phyloP scores from a whole-genome alignment of 2,888 invertebrate species.

The Meteorus colon region DNA sequence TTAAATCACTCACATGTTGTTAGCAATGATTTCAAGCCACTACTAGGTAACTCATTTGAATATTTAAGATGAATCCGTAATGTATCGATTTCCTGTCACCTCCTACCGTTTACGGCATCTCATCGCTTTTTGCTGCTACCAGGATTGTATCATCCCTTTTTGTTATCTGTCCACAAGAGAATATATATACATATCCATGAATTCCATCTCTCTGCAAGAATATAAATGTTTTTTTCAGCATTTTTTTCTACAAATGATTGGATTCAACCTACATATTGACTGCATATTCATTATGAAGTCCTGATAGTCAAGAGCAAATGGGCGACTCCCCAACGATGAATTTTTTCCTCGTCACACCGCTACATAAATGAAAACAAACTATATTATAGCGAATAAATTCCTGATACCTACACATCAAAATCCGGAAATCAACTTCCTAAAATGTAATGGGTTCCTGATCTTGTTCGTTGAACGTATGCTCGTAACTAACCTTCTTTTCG shows the following conservation, averaged over 20 bases:
- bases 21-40: no score
- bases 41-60: not conserved
- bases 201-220: not conserved
- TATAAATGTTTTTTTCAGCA: not conserved
- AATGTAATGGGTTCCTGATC: constrained; percentile 53
- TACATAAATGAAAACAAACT: constrained; percentile 18
- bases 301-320: constrained; percentile 64
- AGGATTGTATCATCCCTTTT: constrained; percentile 58
- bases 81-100: constrained; percentile 71
- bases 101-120: constrained; percentile 72
- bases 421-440: constrained; percentile 53
- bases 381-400: constrained; percentile 47
- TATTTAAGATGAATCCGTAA: not conserved
- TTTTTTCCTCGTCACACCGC: constrained; percentile 41
- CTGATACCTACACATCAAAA: constrained; percentile 46
- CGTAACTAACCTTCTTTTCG: constrained; percentile 33
- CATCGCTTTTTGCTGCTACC: constrained; percentile 69
- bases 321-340: constrained; percentile 66
- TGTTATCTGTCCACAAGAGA: not conserved
- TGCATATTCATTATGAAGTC: constrained; percentile 49
- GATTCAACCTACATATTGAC: not conserved
- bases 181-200: not conserved
- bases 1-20: no score
- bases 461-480: constrained; percentile 30
- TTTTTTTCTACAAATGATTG: not conserved